phyloP scores from a whole-genome alignment of 2,888 invertebrate species.

The Odontocerum albicorne region DNA sequence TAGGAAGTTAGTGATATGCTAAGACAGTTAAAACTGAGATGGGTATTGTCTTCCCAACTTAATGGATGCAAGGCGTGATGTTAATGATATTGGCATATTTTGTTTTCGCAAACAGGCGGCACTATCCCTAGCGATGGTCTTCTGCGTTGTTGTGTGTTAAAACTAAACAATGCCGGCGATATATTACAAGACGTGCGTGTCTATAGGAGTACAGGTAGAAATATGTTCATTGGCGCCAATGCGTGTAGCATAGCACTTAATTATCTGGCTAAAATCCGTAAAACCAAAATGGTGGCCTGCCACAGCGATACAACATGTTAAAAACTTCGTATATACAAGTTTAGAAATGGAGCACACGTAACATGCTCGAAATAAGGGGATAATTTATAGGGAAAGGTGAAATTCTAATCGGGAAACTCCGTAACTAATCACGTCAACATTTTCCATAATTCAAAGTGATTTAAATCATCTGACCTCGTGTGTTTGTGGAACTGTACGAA shows the following conservation, averaged over 20 bases:
- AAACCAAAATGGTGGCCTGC: conserved; percentile 25
- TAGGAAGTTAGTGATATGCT: no score
- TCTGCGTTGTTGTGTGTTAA: conserved; percentile 13
- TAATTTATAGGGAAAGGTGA: conserved; percentile 27
- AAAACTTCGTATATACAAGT: conserved; percentile 6
- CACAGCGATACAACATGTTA: conserved; percentile 14
- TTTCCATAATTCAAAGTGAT: conserved; percentile 30
- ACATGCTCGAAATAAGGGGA: conserved; percentile 23
- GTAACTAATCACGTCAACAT: conserved; percentile 28
- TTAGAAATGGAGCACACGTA: conserved; percentile 23
- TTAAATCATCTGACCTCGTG: conserved; percentile 22
- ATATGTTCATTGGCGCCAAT: conserved; percentile 30
- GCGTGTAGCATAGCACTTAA: conserved; percentile 32
- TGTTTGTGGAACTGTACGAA: conserved; percentile 4
- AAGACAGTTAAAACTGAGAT: no score
- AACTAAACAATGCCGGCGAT: conserved; percentile 19
- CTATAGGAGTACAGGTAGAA: conserved; percentile 24
- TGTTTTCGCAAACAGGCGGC: no score
- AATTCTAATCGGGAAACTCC: conserved; percentile 24
- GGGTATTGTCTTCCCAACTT: no score
- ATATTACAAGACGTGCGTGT: conserved; percentile 28
- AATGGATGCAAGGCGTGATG: no score
- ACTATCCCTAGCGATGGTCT: no score
- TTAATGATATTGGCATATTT: no score
- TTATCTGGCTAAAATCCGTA: conserved; percentile 30